Percentiles rank a stretch among this genome's conserved stretches.
Evolutionary conservation across 1,140 invertebrate genomes (phyloP).

Genomic region (Saxidomus purpurata): DNA sequence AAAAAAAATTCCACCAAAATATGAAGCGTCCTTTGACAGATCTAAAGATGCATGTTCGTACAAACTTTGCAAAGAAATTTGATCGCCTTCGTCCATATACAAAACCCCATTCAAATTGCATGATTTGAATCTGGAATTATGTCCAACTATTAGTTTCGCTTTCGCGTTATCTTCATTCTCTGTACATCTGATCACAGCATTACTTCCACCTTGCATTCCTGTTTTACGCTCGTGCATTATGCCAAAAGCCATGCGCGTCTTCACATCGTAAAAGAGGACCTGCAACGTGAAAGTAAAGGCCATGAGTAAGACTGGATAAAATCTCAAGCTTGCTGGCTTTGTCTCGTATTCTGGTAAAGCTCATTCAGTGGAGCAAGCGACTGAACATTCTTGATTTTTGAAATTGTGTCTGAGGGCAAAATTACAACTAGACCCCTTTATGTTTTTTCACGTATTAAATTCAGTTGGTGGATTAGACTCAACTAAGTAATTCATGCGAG

Average conservation of each 20-base stretch:
- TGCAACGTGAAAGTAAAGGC: slow-evolving; percentile 10
- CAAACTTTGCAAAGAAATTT: neutral
- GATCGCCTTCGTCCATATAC: neutral
- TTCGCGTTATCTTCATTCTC: neutral
- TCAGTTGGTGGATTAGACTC: too few species aligned
- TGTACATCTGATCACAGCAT: neutral
- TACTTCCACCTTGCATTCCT: neutral
- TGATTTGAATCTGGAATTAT: slow-evolving; percentile 3
- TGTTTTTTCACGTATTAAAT: too few species aligned
- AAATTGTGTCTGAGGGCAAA: too few species aligned
- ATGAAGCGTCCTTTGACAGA: slow-evolving; percentile 4
- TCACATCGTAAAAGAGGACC: slow-evolving; percentile 20
- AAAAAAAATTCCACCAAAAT: slow-evolving; percentile 3
- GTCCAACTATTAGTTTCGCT: neutral
- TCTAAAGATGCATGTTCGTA: neutral
- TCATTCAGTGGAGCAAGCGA: too few species aligned
- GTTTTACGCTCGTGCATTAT: slow-evolving; percentile 4
- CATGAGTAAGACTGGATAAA: too few species aligned
- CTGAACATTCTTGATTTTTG: too few species aligned
- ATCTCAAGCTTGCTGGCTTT: too few species aligned
- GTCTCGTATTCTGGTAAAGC: too few species aligned
- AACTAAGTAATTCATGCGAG: too few species aligned
- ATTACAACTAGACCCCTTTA: too few species aligned
- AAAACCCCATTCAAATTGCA: slow-evolving; percentile 15
- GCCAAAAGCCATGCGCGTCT: slow-evolving; percentile 11